Evolutionary conservation across 2,113 vertebrate species (phyloP), one percentile per base, ranked within the genome.

Genomic region (Falco punctatus): DNA sequence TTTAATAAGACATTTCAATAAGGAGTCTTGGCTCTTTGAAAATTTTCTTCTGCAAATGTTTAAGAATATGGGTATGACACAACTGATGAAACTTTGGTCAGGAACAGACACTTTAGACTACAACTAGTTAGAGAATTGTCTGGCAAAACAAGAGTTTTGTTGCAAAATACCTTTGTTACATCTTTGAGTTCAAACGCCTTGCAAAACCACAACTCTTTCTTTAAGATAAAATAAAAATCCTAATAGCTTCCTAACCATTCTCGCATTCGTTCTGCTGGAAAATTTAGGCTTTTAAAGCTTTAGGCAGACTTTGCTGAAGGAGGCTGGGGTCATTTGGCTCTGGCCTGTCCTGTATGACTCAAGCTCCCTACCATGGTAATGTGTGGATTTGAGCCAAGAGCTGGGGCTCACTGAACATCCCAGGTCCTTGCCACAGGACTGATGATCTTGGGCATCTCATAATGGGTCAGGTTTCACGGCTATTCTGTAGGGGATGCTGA

Each of bases 261-360:
- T 58, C 2, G 6, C 23, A 5, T 11, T 81, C 54, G 7, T 61
- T 88, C 3, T 59, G 4, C 10, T 55, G 54, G n/a, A 38, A 46
- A 81, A 70, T 23, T 17, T 15, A 38, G 5, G 30, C 7, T 78
- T 89, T 57, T 38, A 44, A 89, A 59, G 13, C 3, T 69, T 66
- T n/a, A 55, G 40, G 6, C 5, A 65, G 28, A 1, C 15, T 73
- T 77, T 64, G 40, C n/a, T 58, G 20, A 20, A 69, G 30, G 42
- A 81, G 5, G 8, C 4, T 93, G 48, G 11, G 10, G 6, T 58
- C 9, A 11, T 48, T 49, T 13, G 58, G 10, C 30, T 84, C 24
- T 62, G 15, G 8, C 10, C 23, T 23, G 8, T 24, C 24, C 11
- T 5, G 49, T 52, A 0, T n/a, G 17, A 10, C 18, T 67, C 1